Conservation (phyloP, 2,797 vertebrate species). For the Micrastur ruficollis region DNA sequence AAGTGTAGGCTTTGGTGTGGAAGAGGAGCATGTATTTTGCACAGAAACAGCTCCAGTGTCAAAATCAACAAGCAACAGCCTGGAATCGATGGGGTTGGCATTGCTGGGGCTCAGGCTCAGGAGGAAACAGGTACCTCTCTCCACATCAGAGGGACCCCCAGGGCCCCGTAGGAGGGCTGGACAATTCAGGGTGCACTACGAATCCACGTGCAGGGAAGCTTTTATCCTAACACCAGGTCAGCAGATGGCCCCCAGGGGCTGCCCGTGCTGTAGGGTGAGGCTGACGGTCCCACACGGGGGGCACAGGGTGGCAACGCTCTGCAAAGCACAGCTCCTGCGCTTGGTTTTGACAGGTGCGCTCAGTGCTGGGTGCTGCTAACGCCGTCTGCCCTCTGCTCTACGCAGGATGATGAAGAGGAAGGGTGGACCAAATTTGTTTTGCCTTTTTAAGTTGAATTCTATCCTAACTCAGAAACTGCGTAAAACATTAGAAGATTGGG, state of each 20-base stretch:
- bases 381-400: neutral
- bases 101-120: neutral
- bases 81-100: neutral
- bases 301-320: neutral
- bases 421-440: neutral
- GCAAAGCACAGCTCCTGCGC: neutral
- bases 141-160: neutral
- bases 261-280: neutral
- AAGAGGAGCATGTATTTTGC: neutral
- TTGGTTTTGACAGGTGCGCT: neutral
- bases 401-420: neutral
- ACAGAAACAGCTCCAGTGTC: neutral
- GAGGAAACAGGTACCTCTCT: neutral
- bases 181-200: neutral
- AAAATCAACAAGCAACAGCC: neutral
- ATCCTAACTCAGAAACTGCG: neutral
- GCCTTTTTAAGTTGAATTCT: neutral
- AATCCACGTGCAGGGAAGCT: neutral
- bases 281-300: fast-evolving
- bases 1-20: neutral
- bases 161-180: neutral
- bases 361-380: neutral
- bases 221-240: neutral
- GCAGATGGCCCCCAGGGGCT: neutral
- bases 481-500: neutral